These are phyloP conservation scores for Lagopus leucura DNA, from an alignment of 2,113 vertebrate genomes.

Conservation along the genomic window DNA sequence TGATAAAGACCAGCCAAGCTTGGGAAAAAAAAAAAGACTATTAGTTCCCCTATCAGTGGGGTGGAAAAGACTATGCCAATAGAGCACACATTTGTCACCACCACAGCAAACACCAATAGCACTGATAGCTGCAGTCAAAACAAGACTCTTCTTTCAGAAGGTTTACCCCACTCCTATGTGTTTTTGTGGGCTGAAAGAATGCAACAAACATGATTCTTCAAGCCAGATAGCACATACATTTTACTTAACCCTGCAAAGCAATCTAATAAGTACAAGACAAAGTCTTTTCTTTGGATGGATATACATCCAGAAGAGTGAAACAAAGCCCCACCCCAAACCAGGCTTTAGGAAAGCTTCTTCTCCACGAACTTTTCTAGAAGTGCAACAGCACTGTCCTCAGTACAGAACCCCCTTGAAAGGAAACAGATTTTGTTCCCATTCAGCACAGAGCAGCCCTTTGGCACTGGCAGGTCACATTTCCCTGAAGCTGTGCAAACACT, in stretches of 20 bases:
- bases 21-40: neutral
- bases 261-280: neutral
- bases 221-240: neutral
- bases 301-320: neutral
- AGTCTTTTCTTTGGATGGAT: fast-evolving
- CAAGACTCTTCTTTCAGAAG: neutral
- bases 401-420: neutral
- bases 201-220: neutral
- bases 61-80: neutral
- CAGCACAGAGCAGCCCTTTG: neutral
- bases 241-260: neutral
- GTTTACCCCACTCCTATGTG: neutral
- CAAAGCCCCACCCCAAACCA: neutral
- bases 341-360: neutral
- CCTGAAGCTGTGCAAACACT: neutral
- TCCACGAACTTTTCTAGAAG: neutral
- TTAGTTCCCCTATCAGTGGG: neutral
- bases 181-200: fast-evolving
- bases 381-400: neutral
- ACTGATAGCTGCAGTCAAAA: neutral
- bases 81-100: neutral
- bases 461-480: neutral
- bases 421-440: neutral
- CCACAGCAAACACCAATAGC: neutral
- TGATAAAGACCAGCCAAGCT: neutral